phyloP scores from a whole-genome alignment of 2,797 vertebrate species.

The Etheostoma perlongum region DNA sequence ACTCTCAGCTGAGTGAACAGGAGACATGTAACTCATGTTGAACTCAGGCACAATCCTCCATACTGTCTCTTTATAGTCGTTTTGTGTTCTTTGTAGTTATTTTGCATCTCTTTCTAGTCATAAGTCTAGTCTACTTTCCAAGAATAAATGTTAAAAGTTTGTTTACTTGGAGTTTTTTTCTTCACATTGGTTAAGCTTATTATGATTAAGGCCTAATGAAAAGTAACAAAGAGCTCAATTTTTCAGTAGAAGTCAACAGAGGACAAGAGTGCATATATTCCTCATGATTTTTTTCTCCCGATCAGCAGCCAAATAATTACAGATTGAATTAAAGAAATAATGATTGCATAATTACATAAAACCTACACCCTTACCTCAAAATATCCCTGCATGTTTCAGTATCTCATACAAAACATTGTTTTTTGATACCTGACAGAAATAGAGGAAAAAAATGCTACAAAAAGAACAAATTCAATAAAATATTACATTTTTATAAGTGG shows the following conservation, averaged over 20 bases:
- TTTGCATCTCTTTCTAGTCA: not conserved
- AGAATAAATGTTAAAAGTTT: not conserved
- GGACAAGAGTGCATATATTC: not conserved
- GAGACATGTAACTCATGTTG: constrained; percentile 41
- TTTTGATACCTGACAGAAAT: not conserved
- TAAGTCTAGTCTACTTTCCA: not conserved
- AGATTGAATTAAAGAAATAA: not conserved
- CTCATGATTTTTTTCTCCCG: not conserved
- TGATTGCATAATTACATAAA: not conserved
- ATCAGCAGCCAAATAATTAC: not conserved
- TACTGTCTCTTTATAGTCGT: not conserved
- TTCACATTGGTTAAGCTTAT: not conserved
- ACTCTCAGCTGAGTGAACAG: constrained; percentile 54
- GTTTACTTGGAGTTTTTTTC: not conserved
- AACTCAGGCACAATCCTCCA: not conserved
- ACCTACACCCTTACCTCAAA: not conserved
- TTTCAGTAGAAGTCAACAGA: not conserved
- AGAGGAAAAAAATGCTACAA: not conserved
- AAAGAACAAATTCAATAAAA: not conserved
- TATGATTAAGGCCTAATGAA: not conserved
- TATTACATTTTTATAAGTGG: not conserved
- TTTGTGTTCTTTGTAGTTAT: not conserved
- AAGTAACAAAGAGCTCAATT: not conserved
- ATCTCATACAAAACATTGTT: not conserved
- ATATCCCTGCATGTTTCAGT: not conserved